A percentile compares a stretch with the other conserved stretches of the same genome.
Evolutionary conservation across 2,888 invertebrate species (phyloP).

Genomic region (Coremacera marginata): DNA sequence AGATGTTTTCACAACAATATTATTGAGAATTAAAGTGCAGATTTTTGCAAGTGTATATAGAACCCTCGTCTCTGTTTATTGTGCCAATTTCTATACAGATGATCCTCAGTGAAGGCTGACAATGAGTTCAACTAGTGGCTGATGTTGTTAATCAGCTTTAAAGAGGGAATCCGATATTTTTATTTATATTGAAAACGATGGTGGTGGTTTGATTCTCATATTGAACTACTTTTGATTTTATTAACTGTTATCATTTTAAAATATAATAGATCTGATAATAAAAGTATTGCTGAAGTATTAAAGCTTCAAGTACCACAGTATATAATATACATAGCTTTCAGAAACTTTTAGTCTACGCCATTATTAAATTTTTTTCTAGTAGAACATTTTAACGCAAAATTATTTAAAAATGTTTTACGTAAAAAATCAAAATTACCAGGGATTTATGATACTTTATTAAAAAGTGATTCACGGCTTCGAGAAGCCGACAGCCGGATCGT

Average conservation of each 20-base stretch:
- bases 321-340: too few species aligned
- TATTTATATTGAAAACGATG: not conserved
- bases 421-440: not conserved
- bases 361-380: too few species aligned
- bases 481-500: not conserved
- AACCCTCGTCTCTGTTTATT: not conserved
- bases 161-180: not conserved
- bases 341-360: too few species aligned
- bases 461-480: not conserved
- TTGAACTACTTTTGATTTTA: too few species aligned
- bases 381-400: too few species aligned
- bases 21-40: slow-evolving; percentile 1
- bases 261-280: too few species aligned
- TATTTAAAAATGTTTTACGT: too few species aligned
- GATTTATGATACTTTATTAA: not conserved
- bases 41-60: not conserved
- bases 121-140: not conserved
- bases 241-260: too few species aligned
- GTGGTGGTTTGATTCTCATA: not conserved
- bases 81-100: not conserved
- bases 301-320: too few species aligned
- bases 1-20: slow-evolving; percentile 17
- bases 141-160: not conserved
- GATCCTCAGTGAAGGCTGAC: not conserved
- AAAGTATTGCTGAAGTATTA: too few species aligned